These are phyloP conservation scores for Enteromius treurensis DNA, from an alignment of 2,797 vertebrate species.

Conservation along the genomic window DNA sequence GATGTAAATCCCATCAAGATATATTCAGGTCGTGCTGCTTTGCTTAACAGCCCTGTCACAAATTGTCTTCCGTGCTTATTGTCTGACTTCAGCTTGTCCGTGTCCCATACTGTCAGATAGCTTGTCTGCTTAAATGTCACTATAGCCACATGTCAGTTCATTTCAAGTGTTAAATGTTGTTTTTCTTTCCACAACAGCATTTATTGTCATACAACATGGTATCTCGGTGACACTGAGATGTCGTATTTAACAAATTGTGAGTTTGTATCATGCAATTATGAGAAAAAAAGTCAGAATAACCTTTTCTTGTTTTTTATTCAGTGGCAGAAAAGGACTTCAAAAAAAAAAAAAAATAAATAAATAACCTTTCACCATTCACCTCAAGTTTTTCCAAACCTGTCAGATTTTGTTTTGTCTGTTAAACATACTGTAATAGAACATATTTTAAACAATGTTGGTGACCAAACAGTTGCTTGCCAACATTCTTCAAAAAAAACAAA, in stretches of 20 bases:
- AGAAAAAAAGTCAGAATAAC: too few relatives aligned
- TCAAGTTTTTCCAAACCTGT: neutral
- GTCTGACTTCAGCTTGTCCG: constrained; percentile 37
- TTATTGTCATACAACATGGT: neutral
- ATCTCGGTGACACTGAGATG: neutral
- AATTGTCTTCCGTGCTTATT: constrained; percentile 43
- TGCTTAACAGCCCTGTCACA: constrained; percentile 47
- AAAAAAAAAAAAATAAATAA: too few relatives aligned
- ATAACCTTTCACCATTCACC: neutral
- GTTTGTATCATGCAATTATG: too few relatives aligned
- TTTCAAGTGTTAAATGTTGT: neutral
- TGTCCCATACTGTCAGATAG: constrained; percentile 14
- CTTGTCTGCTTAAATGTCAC: constrained; percentile 24
- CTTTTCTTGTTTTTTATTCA: too few relatives aligned
- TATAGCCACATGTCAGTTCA: constrained; percentile 5
- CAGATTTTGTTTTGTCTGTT: neutral
- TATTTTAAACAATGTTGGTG: neutral
- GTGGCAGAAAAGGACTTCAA: too few relatives aligned
- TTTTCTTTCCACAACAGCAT: neutral
- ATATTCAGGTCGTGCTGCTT: constrained; percentile 67
- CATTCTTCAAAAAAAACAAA: neutral
- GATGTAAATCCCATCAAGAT: constrained; percentile 79
- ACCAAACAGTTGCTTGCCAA: neutral
- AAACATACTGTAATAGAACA: neutral
- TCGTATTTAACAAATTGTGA: neutral